These are phyloP conservation scores for Dichetophora obliterata DNA, from an alignment of 2,888 invertebrate species.

Conservation along the genomic window DNA sequence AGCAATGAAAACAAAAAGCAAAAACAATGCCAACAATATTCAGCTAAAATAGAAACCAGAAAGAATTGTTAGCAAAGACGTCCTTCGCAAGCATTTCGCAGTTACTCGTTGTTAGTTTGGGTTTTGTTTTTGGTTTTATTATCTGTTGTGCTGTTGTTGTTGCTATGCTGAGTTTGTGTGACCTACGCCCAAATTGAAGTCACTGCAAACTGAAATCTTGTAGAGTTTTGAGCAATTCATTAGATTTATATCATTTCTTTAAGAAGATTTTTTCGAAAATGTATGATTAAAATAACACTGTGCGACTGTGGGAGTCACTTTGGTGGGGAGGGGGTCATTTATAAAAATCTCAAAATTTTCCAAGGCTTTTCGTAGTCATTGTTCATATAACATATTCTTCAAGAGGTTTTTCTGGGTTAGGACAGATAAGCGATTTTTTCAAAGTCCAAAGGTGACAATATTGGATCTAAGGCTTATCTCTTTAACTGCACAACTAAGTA, in stretches of 20 bases:
- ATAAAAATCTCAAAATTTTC: too few relatives aligned
- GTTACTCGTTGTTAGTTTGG: neutral
- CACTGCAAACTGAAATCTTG: neutral
- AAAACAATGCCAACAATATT: neutral
- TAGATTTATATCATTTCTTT: neutral
- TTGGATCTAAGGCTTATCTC: too few relatives aligned
- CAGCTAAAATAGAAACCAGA: neutral
- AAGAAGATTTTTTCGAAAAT: neutral
- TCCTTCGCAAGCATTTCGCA: constrained; percentile 35
- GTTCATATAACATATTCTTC: too few relatives aligned
- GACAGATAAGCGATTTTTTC: too few relatives aligned
- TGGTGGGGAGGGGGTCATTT: too few relatives aligned
- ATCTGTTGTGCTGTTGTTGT: neutral
- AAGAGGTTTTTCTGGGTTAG: too few relatives aligned
- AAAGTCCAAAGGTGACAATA: too few relatives aligned
- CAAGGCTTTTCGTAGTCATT: too few relatives aligned
- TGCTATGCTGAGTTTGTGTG: neutral
- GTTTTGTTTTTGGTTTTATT: constrained; percentile 3
- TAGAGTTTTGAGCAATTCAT: neutral
- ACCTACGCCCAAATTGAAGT: too few relatives aligned
- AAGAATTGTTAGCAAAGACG: constrained; percentile 22
- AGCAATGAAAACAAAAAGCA: neutral
- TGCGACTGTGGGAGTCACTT: too few relatives aligned
- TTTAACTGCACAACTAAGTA: too few relatives aligned
- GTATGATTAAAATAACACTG: neutral